phyloP scores from a whole-genome alignment of 2,113 vertebrate species.

The Megaleporinus macrocephalus region DNA sequence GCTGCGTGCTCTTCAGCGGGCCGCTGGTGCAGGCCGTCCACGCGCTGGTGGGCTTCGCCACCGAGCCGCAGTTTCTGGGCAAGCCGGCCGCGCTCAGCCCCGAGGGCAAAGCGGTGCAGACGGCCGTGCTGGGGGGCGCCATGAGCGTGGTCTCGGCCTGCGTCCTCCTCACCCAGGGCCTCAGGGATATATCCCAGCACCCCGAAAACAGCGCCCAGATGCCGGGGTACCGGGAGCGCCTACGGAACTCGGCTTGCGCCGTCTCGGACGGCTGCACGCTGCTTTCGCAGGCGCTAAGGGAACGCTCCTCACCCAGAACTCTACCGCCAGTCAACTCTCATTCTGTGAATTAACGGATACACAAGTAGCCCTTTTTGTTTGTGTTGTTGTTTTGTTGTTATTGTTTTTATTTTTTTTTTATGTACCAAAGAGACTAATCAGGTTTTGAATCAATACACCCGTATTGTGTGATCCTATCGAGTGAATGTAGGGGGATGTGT shows the following conservation, averaged over 20 bases:
- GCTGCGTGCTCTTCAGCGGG: slow-evolving; percentile 92
- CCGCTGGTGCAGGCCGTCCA: slow-evolving; percentile 92
- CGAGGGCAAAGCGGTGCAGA: slow-evolving; percentile 96
- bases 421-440: slow-evolving; percentile 88
- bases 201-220: slow-evolving; percentile 93
- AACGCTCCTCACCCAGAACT: slow-evolving; percentile 95
- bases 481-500: slow-evolving; percentile 38
- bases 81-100: slow-evolving; percentile 86
- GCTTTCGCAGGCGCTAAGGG: slow-evolving; percentile 97
- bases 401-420: slow-evolving; percentile 29
- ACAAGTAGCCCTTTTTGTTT: slow-evolving; percentile 45
- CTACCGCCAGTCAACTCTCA: slow-evolving; percentile 96
- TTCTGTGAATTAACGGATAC: slow-evolving; percentile 91
- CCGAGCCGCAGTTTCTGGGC: slow-evolving; percentile 96
- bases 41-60: slow-evolving; percentile 95
- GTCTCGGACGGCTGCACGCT: slow-evolving; percentile 96
- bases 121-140: slow-evolving; percentile 94
- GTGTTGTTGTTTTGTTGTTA: no score
- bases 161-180: slow-evolving; percentile 97
- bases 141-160: slow-evolving; percentile 99
- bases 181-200: slow-evolving; percentile 96
- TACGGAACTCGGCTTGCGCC: slow-evolving; percentile 93
- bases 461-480: slow-evolving; percentile 55
- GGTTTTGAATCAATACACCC: slow-evolving; percentile 65
- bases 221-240: slow-evolving; percentile 93